Conservation (phyloP, 2,888 invertebrate species). For the Tenodera sinensis region DNA sequence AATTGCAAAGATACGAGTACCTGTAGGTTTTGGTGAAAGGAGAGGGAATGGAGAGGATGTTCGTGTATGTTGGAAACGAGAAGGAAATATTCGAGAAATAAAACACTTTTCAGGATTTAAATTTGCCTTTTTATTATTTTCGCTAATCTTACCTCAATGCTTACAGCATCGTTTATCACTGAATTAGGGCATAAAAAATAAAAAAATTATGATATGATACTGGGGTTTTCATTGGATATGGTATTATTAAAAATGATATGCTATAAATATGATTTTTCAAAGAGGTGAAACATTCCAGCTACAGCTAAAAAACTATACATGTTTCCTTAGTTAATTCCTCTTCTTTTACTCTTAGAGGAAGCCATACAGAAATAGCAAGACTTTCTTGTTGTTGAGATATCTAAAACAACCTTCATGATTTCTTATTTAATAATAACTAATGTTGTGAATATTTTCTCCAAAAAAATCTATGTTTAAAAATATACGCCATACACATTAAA, state of each 20-base stretch:
- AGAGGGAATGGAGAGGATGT: too few relatives aligned
- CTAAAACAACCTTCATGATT: neutral
- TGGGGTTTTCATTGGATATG: neutral
- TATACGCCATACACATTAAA: constrained; percentile 4
- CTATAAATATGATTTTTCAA: neutral
- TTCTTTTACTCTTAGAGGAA: neutral
- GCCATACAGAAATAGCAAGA: neutral
- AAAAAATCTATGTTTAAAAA: constrained; percentile 13
- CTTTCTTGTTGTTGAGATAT: neutral
- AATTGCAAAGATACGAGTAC: too few relatives aligned
- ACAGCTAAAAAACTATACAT: neutral
- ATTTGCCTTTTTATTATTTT: neutral
- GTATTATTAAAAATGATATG: constrained; percentile 2
- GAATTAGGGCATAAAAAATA: neutral
- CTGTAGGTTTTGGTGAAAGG: too few relatives aligned
- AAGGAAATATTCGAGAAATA: neutral
- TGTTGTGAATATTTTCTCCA: neutral
- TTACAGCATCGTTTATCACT: neutral
- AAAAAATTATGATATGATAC: neutral
- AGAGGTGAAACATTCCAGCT: neutral
- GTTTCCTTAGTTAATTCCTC: neutral
- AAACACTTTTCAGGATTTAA: neutral
- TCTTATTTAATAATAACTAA: neutral
- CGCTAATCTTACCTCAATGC: neutral
- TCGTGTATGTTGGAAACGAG: too few relatives aligned